A percentile compares a stretch with the other conserved stretches of the same genome.
Conservation (phyloP, 2,888 invertebrate genomes). For the Melinaea marsaeus region DNA sequence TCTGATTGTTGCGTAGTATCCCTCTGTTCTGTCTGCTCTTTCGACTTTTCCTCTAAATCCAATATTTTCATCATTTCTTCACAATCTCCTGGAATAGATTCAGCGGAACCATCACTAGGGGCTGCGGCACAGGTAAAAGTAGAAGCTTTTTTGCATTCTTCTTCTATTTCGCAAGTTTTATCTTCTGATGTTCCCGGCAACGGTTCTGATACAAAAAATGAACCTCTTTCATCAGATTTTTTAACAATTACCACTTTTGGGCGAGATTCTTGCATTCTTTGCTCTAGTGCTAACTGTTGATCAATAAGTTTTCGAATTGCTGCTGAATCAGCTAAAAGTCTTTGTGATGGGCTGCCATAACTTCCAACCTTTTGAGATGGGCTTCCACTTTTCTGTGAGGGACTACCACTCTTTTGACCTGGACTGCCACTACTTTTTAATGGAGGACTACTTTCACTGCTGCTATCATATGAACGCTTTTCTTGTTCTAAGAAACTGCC, state of each 20-base stretch:
- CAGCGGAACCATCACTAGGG: slow-evolving; percentile 70
- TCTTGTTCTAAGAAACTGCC: slow-evolving; percentile 72
- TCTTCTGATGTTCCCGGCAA: slow-evolving; percentile 44
- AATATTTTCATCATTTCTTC: slow-evolving; percentile 78
- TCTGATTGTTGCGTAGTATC: slow-evolving; percentile 48
- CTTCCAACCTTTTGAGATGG: slow-evolving; percentile 71
- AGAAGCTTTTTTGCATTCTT: slow-evolving; percentile 65
- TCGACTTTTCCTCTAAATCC: slow-evolving; percentile 72
- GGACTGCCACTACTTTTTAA: slow-evolving; percentile 66
- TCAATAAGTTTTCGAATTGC: slow-evolving; percentile 71
- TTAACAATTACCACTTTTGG: slow-evolving; percentile 71
- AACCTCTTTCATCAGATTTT: slow-evolving; percentile 69
- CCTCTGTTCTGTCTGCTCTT: slow-evolving; percentile 38
- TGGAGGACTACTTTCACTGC: slow-evolving; percentile 79
- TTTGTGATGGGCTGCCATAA: slow-evolving; percentile 68
- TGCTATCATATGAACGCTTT: slow-evolving; percentile 75
- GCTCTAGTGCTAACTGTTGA: slow-evolving; percentile 70
- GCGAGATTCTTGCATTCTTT: slow-evolving; percentile 57
- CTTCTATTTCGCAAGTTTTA: slow-evolving; percentile 50
- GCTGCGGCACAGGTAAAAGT: slow-evolving; percentile 70
- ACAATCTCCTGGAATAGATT: slow-evolving; percentile 78
- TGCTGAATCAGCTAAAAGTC: slow-evolving; percentile 67
- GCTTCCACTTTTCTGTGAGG: slow-evolving; percentile 70
- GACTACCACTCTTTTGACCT: slow-evolving; percentile 65
- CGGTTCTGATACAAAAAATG: slow-evolving; percentile 68